Conservation (phyloP, 2,113 vertebrate genomes). For the Petrocephalus microphthalmus region DNA sequence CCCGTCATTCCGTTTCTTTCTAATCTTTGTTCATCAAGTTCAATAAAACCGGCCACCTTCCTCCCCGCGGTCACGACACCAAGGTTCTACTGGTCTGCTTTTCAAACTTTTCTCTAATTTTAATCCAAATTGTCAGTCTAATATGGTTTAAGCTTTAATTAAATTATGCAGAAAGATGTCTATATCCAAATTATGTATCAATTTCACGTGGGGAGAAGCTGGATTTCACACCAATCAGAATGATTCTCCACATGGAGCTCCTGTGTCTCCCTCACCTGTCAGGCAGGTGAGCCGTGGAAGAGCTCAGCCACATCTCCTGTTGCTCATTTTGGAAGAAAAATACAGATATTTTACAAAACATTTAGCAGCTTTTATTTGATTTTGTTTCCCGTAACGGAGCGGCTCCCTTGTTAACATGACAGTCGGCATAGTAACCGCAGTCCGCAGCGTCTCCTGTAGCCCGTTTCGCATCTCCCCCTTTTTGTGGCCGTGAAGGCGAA, state of each 20-base stretch:
- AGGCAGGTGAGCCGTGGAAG: background rate
- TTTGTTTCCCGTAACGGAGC: background rate
- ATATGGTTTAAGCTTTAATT: constrained; percentile 1
- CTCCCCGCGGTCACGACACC: background rate
- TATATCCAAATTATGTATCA: constrained; percentile 26
- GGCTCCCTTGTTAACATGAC: background rate
- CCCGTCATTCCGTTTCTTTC: too few relatives aligned
- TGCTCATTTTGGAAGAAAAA: constrained; percentile 10
- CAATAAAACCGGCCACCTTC: too few relatives aligned
- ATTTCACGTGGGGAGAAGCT: constrained; percentile 10
- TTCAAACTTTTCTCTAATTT: background rate
- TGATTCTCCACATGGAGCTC: constrained; percentile 18
- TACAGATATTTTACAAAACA: background rate
- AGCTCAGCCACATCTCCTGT: constrained; percentile 21
- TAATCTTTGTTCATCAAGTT: too few relatives aligned
- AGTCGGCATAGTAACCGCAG: constrained; percentile 10
- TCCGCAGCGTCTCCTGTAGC: constrained; percentile 8
- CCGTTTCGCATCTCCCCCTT: constrained; percentile 7
- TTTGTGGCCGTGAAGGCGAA: constrained; percentile 36
- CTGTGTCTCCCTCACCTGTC: constrained; percentile 12
- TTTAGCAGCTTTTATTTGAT: background rate
- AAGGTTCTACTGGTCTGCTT: background rate
- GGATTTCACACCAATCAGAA: constrained; percentile 25
- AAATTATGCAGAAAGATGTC: constrained; percentile 27
- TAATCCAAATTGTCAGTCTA: background rate